These are phyloP conservation scores for Reticulitermes speratus DNA, from an alignment of 1,140 invertebrate species.

Conservation along the genomic window DNA sequence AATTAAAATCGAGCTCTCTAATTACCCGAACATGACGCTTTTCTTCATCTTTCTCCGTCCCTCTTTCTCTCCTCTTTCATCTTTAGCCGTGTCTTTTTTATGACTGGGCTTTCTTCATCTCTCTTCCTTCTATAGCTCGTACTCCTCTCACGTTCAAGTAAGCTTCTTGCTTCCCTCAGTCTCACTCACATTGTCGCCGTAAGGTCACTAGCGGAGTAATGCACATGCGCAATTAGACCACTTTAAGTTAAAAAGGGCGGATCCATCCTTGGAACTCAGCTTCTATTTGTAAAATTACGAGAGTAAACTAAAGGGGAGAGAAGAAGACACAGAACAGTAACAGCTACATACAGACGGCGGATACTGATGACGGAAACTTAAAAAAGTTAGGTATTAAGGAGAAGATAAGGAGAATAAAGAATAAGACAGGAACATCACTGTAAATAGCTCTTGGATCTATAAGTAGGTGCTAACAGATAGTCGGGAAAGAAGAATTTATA, in stretches of 20 bases:
- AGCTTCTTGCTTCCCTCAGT: background rate
- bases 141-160: background rate
- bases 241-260: background rate
- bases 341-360: background rate
- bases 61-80: background rate
- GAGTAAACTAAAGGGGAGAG: background rate
- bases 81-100: background rate
- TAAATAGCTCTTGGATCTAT: too few relatives aligned
- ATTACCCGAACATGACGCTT: background rate
- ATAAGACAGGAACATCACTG: background rate
- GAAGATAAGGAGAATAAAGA: background rate
- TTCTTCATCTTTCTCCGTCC: background rate
- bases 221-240: background rate
- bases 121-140: background rate
- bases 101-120: background rate
- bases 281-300: background rate
- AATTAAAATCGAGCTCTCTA: background rate
- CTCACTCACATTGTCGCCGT: background rate
- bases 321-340: background rate
- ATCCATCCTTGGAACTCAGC: background rate
- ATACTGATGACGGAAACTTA: background rate
- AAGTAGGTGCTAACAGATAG: background rate
- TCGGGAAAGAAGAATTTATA: background rate
- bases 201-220: background rate
- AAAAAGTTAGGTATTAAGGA: too few relatives aligned